Base-by-base conservation (phyloP, 2,888 invertebrate genomes). In the Aromia moschata region DNA sequence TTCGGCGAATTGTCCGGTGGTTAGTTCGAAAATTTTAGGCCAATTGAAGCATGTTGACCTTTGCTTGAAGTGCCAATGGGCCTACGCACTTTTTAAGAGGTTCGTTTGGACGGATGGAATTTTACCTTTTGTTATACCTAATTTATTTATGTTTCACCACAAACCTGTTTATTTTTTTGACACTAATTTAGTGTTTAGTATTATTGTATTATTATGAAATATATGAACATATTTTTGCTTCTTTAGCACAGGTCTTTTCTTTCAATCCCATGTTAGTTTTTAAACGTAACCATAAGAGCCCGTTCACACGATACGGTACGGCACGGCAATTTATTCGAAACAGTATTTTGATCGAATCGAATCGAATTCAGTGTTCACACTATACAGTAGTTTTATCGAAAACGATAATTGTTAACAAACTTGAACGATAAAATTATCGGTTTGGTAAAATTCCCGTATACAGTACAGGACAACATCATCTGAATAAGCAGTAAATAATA, bases 141-240 rank as follows among this genome's bases (percentile, higher is more conserved):
- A 55, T 55, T 55, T 55, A 55, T 55, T 46, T 45, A 30, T 53
- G 45, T 54, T 45, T 55, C 44, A 55, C 45, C 55, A 45, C 41
- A 41, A 41, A 30, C n/a, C 36, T 54, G 43, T 54, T 51, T 51
- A 52, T 52, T 45, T 41, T 45, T 25, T 58, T 53, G 33, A 53
- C 58, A 45, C 46, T 44, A 43, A 57, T 44, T n/a, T n/a, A n/a
- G 56, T 56, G 49, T 58, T 57, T 40, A 52, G 46, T 53, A 58
- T 58, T 46, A 44, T 38, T 53, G 53, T 58, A 58, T 58, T 45
- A 52, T 45, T 44, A 43, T 53, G 40, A 58, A 53, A 58, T 58
- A 58, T 58, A 58, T 53, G 40, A 53, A 57, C 38, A 53, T 58
- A 53, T 58, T 45, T 55, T 58, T 58, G 58, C 58, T 53, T 58